These are phyloP conservation scores for Protonibea diacanthus DNA, from an alignment of 2,797 vertebrate genomes.

Conservation along the genomic window DNA sequence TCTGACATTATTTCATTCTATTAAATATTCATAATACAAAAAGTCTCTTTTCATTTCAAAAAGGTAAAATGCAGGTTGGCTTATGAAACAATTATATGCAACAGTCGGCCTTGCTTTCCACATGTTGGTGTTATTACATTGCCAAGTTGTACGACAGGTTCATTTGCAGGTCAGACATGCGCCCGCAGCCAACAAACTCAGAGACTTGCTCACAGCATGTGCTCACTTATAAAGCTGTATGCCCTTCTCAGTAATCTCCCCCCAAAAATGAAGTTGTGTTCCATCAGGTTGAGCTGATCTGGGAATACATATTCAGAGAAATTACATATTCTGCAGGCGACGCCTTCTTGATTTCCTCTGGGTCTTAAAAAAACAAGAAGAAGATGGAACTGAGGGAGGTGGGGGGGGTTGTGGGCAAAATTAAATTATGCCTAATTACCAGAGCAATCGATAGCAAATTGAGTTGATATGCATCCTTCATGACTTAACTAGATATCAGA, in stretches of 20 bases:
- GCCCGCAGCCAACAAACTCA: constrained; percentile 57
- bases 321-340: constrained; percentile 67
- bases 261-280: constrained; percentile 47
- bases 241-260: constrained; percentile 27
- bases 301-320: constrained; percentile 68
- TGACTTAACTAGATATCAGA: constrained; percentile 80
- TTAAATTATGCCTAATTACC: constrained; percentile 82
- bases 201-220: constrained; percentile 45
- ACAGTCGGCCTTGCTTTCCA: constrained; percentile 20
- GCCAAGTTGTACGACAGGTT: constrained; percentile 48
- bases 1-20: neutral
- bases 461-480: constrained; percentile 79
- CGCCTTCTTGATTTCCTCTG: constrained; percentile 75
- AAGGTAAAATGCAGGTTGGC: constrained; percentile 30
- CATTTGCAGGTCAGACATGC: constrained; percentile 58
- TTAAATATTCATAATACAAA: constrained; percentile 23
- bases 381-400: constrained; percentile 38
- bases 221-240: constrained; percentile 50
- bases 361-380: constrained; percentile 57
- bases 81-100: constrained; percentile 10
- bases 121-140: constrained; percentile 1
- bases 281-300: constrained; percentile 41
- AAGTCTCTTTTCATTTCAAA: neutral
- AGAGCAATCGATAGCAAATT: constrained; percentile 77
- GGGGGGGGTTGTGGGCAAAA: constrained; percentile 51